Percentiles rank a stretch among this genome's conserved stretches.
phyloP scores from a whole-genome alignment of 2,113 vertebrate genomes.

The Antechinus stuartii region DNA sequence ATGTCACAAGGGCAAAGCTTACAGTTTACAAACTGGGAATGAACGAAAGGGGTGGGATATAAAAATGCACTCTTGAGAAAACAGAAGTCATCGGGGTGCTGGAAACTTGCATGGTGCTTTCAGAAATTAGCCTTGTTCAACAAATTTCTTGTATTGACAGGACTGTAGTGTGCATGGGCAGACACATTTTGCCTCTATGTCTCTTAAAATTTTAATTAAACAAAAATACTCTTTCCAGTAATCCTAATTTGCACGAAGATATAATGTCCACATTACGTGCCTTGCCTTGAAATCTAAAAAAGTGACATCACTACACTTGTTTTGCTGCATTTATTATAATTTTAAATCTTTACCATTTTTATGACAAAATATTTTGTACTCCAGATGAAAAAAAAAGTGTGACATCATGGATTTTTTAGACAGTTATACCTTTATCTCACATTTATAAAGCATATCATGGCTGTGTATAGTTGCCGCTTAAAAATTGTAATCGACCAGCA shows the following conservation, averaged over 20 bases:
- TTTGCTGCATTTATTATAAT: conserved; percentile 99
- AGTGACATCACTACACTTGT: conserved; percentile 98
- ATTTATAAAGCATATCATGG: conserved; percentile 99
- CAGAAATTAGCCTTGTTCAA: conserved; percentile 92
- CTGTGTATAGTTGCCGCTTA: conserved; percentile 99
- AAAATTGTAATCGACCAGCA: conserved; percentile 99
- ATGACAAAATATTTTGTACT: conserved; percentile 99
- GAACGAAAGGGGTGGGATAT: conserved; percentile 83
- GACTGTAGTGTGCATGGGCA: conserved; percentile 89
- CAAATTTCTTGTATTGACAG: conserved; percentile 86
- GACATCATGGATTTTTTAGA: conserved; percentile 99
- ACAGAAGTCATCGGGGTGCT: conserved; percentile 88
- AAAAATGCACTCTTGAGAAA: conserved; percentile 88
- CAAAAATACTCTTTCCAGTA: conserved; percentile 93
- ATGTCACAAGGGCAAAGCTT: conserved; percentile 93
- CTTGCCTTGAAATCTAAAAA: conserved; percentile 99
- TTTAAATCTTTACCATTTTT: conserved; percentile 99
- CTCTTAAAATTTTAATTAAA: conserved; percentile 89
- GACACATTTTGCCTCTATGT: conserved; percentile 92
- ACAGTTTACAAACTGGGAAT: conserved; percentile 92
- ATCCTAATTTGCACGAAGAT: conserved; percentile 99
- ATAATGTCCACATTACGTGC: conserved; percentile 99
- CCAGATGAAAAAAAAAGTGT: conserved; percentile 93
- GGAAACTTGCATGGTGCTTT: conserved; percentile 92
- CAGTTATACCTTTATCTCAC: conserved; percentile 99